A percentile compares a stretch with the other conserved stretches of the same genome.
Evolutionary conservation across 2,888 invertebrate genomes (phyloP).

Genomic region (Platycheirus albimanus): DNA sequence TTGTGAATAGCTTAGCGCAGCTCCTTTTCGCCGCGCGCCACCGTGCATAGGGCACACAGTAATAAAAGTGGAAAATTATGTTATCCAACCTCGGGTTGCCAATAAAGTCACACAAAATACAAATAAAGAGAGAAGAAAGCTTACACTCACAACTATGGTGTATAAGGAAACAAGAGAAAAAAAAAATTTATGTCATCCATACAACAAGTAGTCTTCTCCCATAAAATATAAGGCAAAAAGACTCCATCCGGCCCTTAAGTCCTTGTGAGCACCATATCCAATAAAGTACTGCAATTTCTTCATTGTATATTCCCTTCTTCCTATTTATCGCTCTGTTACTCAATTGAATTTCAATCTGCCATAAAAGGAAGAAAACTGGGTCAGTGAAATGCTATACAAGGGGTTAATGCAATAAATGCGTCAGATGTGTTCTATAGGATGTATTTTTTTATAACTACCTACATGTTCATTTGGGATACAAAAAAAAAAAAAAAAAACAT

Average conservation of each 20-base stretch:
- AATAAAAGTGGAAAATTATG: constrained; percentile 49
- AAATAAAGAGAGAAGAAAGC: constrained; percentile 7
- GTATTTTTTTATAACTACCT: too few species aligned
- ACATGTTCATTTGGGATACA: too few species aligned
- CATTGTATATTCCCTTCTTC: not conserved
- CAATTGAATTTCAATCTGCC: constrained; percentile 51
- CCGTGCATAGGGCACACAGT: constrained; percentile 14
- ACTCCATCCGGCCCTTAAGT: constrained; percentile 9
- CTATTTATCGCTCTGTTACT: constrained; percentile 50
- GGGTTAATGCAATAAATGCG: constrained; percentile 25
- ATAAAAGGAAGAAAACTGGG: constrained; percentile 23
- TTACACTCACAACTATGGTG: constrained; percentile 1
- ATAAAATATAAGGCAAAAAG: not conserved
- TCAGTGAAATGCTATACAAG: constrained; percentile 26
- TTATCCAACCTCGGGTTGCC: constrained; percentile 9
- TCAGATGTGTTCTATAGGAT: not conserved
- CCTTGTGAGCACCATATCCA: constrained; percentile 6
- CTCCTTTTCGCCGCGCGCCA: not conserved
- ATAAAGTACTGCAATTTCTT: constrained; percentile 12
- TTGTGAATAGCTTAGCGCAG: not conserved
- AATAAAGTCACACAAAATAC: constrained; percentile 7
- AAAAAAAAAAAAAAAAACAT: too few species aligned
- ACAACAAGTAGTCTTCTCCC: not conserved
- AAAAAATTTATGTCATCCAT: not conserved
- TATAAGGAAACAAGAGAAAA: too few species aligned